Conservation (phyloP, 2,113 vertebrate species). For the Odontophorus gujanensis region DNA sequence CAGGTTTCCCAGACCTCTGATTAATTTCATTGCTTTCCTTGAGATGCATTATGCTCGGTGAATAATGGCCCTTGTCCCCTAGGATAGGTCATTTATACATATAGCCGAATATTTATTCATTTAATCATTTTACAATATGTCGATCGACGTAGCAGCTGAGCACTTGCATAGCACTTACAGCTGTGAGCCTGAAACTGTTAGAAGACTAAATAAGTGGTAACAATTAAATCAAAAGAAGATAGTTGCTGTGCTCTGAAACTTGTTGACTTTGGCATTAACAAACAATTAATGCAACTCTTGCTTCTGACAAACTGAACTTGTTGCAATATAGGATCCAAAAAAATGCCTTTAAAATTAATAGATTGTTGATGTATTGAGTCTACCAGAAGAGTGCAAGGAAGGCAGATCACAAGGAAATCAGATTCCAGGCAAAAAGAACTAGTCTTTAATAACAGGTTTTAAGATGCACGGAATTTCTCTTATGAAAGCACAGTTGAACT, state of each 20-base stretch:
- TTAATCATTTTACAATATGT: slow-evolving; percentile 53
- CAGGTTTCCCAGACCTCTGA: slow-evolving; percentile 63
- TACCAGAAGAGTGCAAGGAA: rapidly evolving
- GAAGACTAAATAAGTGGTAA: neutral
- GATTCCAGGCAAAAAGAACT: neutral
- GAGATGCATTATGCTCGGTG: slow-evolving; percentile 56
- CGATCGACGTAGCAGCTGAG: neutral
- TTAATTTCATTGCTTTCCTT: slow-evolving; percentile 61
- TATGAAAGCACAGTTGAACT: neutral
- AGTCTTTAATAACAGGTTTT: neutral
- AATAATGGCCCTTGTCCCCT: slow-evolving; percentile 72
- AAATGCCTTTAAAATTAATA: rapidly evolving
- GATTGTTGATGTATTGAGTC: rapidly evolving
- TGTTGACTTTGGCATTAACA: neutral
- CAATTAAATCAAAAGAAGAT: neutral
- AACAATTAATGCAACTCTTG: neutral
- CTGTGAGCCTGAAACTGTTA: neutral
- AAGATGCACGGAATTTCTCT: neutral
- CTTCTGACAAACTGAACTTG: neutral
- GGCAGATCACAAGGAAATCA: neutral
- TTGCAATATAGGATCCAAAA: rapidly evolving
- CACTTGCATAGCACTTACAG: neutral
- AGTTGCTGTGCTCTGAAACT: neutral
- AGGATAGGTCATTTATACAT: slow-evolving; percentile 65
- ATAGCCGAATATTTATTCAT: slow-evolving; percentile 58